Conservation (phyloP, 2,888 invertebrate genomes). For the Synanthedon andrenaeformis region DNA sequence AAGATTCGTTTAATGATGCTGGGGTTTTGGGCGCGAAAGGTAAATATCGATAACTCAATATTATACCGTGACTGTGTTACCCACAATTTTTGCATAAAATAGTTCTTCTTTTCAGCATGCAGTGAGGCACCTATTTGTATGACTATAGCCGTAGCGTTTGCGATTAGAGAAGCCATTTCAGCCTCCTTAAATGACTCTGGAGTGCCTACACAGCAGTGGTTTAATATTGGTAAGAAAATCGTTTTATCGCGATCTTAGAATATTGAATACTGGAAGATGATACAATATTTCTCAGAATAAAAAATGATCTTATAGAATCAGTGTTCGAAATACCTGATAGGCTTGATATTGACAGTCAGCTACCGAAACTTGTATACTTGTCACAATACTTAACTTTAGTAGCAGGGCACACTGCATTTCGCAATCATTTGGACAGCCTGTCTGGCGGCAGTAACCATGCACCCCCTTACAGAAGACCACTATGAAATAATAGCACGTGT, state of each 20-base stretch:
- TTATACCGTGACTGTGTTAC: not conserved
- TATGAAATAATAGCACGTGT: too few species aligned
- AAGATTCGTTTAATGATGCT: slow-evolving; percentile 70
- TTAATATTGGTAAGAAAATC: slow-evolving; percentile 3
- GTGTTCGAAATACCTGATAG: too few species aligned
- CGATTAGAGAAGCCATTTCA: slow-evolving; percentile 4
- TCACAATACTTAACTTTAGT: too few species aligned
- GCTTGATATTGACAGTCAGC: too few species aligned
- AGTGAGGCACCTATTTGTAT: slow-evolving; percentile 28
- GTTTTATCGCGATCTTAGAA: not conserved
- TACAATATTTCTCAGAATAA: too few species aligned
- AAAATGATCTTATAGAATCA: too few species aligned
- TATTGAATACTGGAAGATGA: too few species aligned
- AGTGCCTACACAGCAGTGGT: slow-evolving; percentile 2
- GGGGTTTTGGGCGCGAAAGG: slow-evolving; percentile 78
- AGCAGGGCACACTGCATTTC: too few species aligned
- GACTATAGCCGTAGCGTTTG: slow-evolving; percentile 11
- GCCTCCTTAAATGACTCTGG: slow-evolving; percentile 2
- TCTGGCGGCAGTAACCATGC: too few species aligned
- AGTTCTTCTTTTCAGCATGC: not conserved
- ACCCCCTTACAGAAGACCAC: too few species aligned
- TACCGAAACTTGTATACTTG: too few species aligned
- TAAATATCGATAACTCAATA: slow-evolving; percentile 22
- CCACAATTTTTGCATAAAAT: not conserved
- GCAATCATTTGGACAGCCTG: too few species aligned